Conservation (phyloP, 2,113 vertebrate genomes). For the Rhizomys pruinosus region DNA sequence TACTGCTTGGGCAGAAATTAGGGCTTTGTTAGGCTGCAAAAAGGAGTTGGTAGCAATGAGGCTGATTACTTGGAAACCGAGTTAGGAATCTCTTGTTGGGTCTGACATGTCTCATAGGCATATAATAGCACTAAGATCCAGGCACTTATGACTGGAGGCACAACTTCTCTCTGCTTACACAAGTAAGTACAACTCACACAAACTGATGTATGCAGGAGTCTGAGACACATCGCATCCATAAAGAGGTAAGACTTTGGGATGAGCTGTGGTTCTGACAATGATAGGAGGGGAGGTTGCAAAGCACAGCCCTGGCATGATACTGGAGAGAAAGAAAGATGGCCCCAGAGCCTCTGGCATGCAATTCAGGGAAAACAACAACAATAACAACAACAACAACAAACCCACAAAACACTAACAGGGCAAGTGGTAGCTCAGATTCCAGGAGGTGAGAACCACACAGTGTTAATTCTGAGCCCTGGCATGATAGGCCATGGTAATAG, state of each 20-base stretch:
- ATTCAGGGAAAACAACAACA: too few relatives aligned
- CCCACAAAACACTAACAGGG: neutral
- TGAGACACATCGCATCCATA: neutral
- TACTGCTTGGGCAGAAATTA: neutral
- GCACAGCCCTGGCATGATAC: neutral
- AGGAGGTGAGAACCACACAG: neutral
- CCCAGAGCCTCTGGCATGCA: too few relatives aligned
- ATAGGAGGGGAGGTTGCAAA: neutral
- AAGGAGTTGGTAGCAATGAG: neutral
- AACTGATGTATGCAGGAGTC: too few relatives aligned
- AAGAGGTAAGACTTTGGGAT: neutral
- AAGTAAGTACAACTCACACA: neutral
- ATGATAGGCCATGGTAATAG: neutral
- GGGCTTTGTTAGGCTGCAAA: too few relatives aligned
- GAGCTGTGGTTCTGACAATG: neutral
- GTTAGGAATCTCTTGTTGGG: neutral
- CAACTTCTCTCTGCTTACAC: neutral
- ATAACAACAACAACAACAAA: too few relatives aligned
- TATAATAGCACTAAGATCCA: neutral
- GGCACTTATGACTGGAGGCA: neutral
- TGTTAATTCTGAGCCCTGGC: neutral
- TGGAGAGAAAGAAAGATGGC: neutral
- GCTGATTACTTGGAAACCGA: neutral
- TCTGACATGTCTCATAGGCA: too few relatives aligned
- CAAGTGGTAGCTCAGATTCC: neutral